Evolutionary conservation across 2,888 invertebrate genomes (phyloP).

Genomic region (Latrodectus hesperus): DNA sequence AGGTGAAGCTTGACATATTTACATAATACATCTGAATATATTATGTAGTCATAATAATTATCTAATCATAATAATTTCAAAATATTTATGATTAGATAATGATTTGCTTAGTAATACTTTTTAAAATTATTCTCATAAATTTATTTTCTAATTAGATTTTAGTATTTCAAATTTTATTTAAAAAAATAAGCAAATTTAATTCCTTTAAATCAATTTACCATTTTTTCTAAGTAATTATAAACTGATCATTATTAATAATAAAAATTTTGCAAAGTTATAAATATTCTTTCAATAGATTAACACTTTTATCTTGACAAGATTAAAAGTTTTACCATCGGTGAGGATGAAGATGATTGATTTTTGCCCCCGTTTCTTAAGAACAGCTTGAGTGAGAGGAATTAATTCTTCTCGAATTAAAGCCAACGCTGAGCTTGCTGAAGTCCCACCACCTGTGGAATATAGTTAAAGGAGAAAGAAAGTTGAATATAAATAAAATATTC

Average conservation of each 20-base stretch:
- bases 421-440: constrained; percentile 53
- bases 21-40: no score
- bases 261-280: no score
- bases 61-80: no score
- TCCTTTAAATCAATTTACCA: neutral
- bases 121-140: no score
- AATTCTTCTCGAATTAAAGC: constrained; percentile 26
- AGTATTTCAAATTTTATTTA: neutral
- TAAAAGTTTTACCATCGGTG: constrained; percentile 48
- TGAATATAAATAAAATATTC: no score
- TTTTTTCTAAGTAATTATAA: neutral
- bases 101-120: no score
- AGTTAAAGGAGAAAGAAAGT: neutral
- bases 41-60: no score
- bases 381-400: constrained; percentile 43
- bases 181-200: neutral
- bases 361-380: constrained; percentile 9
- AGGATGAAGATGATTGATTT: constrained; percentile 61
- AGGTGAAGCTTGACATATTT: no score
- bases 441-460: constrained; percentile 49
- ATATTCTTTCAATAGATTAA: no score
- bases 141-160: no score
- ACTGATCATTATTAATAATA: neutral
- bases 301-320: no score
- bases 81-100: no score